Base-by-base conservation (phyloP, 2,888 invertebrate genomes). In the Scaptomyza flava region DNA sequence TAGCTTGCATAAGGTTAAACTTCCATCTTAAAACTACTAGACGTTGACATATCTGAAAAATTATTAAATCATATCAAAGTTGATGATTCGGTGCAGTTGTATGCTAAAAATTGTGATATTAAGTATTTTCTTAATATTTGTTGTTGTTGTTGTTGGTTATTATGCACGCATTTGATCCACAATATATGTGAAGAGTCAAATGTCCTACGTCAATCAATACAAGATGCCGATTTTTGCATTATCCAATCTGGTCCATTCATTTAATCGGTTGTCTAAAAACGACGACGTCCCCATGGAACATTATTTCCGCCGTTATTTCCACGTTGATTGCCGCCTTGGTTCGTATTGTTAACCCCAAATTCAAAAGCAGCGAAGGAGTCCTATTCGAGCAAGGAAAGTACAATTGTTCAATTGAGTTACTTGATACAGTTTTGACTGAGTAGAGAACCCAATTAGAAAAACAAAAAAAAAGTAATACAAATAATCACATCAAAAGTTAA, bases 271-370 rank as follows among this genome's bases (percentile, higher is more conserved):
- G 47, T 73, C 89, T 91, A 92, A 89, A 91, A 92, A 83, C 92
- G 92, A 89, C 92, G 90, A 73, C 92, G 86, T 81, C 91, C 91
- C 91, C 91, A 91, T 76, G 91, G 91, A 79, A 89, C 91, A 80
- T 86, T 90, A 86, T 89, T 89, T 65, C 90, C 89, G 71, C 89
- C 89, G 76, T 91, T 91, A 86, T 89, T 87, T 79, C 90, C 89
- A 65, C 89, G 87, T 69, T 86, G 90, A 77, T 89, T 89, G 64
- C 90, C 90, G 81, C 90, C 90, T 90, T 90, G 91, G 88, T 90
- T 91, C 87, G 91, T 91, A 88, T 90, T 91, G 90, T 91, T 91
- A 86, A 89, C 90, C 78, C 89, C 91, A 90, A 91, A 91, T 79
- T 91, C 91, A 91, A 91, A 91, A 84, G 86, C 71, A 85, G 83